Evolutionary conservation across 2,797 vertebrate species (phyloP), one percentile per base, ranked within the genome.

Genomic region (Pseudotriccus pelzelni): DNA sequence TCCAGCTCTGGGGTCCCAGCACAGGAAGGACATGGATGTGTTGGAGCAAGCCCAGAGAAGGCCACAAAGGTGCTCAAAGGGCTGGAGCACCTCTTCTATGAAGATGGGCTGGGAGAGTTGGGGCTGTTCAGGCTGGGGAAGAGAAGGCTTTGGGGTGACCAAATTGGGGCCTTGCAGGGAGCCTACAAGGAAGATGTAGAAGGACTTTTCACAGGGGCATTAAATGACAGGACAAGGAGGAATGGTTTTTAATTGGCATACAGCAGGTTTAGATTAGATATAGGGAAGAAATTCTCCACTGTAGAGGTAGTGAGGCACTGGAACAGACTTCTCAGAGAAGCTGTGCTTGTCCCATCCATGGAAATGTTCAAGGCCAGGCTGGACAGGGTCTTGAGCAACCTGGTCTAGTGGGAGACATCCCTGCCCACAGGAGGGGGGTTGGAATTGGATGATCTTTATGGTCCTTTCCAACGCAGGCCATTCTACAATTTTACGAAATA

Each of bases 361-460:
- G 34, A 20, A 34, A 5, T 39, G 34, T 34, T 13, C 46, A 34
- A 21, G 34, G 24, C 1, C 1, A 30, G 20, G 13, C 12, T 18
- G 28, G 39, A 28, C 14, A 12, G 37, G 6, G 8, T 6, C 74
- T 5, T 4, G 37, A 50, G 23, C 10, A 28, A 4, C 12, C 12
- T 68, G 47, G 16, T 2, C 1, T 4, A 10, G 34, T 34, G 28
- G 20, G 15, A 39, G 2, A 4, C 19, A 25, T 34, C 13, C 2
- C 37, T 68, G 28, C 15, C 23, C 46, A 39, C 12, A 30, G 23
- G 12, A 16, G 5, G 9, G 3, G 12, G 1, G 0, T 7, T 39
- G 30, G 39, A 53, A 62, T 2, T 12, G 21, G 6, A 7, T 47
- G 11, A 24, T 39, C 10, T 55, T 62, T 53, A 25, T 4, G 13